A percentile compares a stretch with the other conserved stretches of the same genome.
phyloP scores from a whole-genome alignment of 2,888 invertebrate species.

The Orthosia gothica region DNA sequence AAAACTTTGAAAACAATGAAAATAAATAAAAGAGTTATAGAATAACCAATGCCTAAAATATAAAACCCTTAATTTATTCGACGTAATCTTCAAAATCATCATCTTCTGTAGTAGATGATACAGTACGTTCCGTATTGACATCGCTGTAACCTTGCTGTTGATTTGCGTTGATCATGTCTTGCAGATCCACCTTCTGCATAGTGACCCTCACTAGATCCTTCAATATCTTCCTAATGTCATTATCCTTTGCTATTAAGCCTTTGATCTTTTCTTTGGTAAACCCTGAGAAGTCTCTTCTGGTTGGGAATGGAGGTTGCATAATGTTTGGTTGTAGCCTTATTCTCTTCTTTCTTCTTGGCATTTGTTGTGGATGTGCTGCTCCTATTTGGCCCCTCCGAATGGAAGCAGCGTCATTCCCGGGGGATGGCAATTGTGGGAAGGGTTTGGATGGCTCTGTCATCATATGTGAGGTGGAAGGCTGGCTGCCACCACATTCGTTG shows the following conservation, averaged over 20 bases:
- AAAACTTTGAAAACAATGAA: background rate
- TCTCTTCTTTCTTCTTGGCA: slow-evolving; percentile 75
- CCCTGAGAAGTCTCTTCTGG: slow-evolving; percentile 75
- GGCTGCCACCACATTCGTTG: slow-evolving; percentile 73
- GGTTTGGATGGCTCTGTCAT: slow-evolving; percentile 62
- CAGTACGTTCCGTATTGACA: background rate
- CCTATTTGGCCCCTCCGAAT: slow-evolving; percentile 9
- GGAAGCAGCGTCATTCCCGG: no score
- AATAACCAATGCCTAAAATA: background rate
- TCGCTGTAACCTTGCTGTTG: slow-evolving; percentile 22
- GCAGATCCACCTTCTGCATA: slow-evolving; percentile 86
- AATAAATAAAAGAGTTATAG: background rate
- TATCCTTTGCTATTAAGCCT: slow-evolving; percentile 82
- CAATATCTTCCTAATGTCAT: slow-evolving; percentile 87
- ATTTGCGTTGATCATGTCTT: slow-evolving; percentile 76
- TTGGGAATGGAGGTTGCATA: slow-evolving; percentile 62
- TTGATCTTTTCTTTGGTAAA: slow-evolving; percentile 85
- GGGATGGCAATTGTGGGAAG: slow-evolving; percentile 24
- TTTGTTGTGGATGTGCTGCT: slow-evolving; percentile 59
- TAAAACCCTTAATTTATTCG: slow-evolving; percentile 36
- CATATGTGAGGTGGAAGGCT: slow-evolving; percentile 46
- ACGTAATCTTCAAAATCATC: slow-evolving; percentile 44
- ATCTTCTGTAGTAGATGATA: slow-evolving; percentile 4
- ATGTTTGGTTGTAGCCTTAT: slow-evolving; percentile 56
- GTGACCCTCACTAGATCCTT: slow-evolving; percentile 87